Evolutionary conservation across 2,888 invertebrate genomes (phyloP).

Genomic region (Tuberolachnus salignus): DNA sequence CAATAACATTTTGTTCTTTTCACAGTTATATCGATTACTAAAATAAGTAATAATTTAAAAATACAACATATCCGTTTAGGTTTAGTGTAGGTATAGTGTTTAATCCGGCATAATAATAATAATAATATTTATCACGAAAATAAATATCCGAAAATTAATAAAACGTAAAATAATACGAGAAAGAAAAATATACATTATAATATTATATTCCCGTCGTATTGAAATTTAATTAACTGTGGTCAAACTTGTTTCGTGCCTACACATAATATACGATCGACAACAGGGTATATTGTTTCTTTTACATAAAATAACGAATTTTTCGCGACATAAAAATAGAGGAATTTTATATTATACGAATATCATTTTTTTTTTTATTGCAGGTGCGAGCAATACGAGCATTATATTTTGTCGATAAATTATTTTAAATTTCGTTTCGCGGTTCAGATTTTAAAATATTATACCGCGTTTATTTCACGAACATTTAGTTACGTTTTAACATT

Average conservation of each 20-base stretch:
- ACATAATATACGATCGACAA: not conserved
- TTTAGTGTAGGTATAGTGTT: too few relatives aligned
- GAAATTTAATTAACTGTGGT: conserved; percentile 25
- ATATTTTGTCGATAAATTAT: not conserved
- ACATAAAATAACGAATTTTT: conserved; percentile 3
- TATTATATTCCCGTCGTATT: not conserved
- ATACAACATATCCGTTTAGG: not conserved
- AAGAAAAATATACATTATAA: not conserved
- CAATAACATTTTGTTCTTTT: not conserved
- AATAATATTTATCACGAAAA: not conserved
- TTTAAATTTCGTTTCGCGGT: too few relatives aligned
- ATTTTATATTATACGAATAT: not conserved
- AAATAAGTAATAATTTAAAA: not conserved
- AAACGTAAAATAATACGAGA: conserved; percentile 7
- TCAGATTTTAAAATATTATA: too few relatives aligned
- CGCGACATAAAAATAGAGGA: not conserved
- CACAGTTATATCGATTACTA: too few relatives aligned
- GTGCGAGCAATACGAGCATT: too few relatives aligned
- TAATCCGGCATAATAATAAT: not conserved
- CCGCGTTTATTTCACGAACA: too few relatives aligned
- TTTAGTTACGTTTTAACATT: too few relatives aligned
- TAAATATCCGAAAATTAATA: not conserved
- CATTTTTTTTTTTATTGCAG: too few relatives aligned
- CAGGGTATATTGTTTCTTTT: not conserved
- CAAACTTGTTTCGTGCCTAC: conserved; percentile 10